Conservation (phyloP, 2,888 invertebrate species). For the Pristionchus maxplancki region DNA sequence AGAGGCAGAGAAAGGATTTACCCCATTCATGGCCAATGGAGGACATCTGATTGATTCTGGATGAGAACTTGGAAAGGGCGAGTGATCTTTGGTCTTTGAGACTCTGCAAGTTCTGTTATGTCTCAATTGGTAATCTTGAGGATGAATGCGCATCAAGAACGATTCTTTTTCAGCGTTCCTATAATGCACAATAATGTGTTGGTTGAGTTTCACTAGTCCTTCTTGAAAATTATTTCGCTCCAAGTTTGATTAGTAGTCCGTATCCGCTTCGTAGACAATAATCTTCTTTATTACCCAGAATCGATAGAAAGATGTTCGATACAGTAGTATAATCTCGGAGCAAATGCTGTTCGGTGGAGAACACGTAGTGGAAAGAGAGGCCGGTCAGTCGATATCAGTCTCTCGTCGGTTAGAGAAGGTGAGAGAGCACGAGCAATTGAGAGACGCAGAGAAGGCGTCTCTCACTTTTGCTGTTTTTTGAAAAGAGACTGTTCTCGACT, state of each 20-base stretch:
- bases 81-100: neutral
- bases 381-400: neutral
- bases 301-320: neutral
- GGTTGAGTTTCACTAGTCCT: no score
- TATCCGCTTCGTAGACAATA: neutral
- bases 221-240: no score
- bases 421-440: neutral
- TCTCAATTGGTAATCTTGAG: neutral
- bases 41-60: constrained; percentile 18
- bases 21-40: neutral
- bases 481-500: neutral
- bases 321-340: constrained; percentile 21
- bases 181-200: no score
- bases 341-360: constrained; percentile 33
- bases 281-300: constrained; percentile 21
- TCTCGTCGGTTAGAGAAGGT: neutral
- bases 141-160: neutral
- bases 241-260: neutral
- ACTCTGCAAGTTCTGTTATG: neutral
- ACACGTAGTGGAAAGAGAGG: neutral
- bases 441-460: neutral
- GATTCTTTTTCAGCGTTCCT: neutral
- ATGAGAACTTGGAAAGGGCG: neutral
- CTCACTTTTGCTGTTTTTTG: neutral
- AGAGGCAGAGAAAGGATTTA: constrained; percentile 12